Evolutionary conservation across 2,888 invertebrate species (phyloP), one percentile per base, ranked within the genome.

Genomic region (Hyppa rectilinea): DNA sequence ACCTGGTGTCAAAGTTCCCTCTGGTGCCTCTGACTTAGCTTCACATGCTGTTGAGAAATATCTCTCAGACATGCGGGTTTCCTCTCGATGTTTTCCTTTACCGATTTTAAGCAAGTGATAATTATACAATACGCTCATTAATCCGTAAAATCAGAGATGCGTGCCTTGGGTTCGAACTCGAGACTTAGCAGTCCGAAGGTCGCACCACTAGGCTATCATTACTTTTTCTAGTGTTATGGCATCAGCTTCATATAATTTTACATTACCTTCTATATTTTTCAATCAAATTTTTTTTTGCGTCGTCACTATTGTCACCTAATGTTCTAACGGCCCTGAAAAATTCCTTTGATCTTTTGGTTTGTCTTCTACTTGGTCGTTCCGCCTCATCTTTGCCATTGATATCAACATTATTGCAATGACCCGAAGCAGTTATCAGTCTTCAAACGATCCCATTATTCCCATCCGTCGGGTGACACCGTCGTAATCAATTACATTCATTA

Each of bases 381-480:
- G 5, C 40, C 23, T 55, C 59, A 43, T 59, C 34, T 58, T 64
- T 61, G 60, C 52, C 43, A 64, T 31, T 31, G 26, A 50, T 47
- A 60, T 34, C 49, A 9, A 31, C 80, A 84, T 81, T 82, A 80
- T 81, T 78, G 50, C 81, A 71, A 40, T 84, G 81, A 79, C 75
- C 73, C 69, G 62, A 77, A 66, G 68, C 81, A 80, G 85, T 80
- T 89, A 91, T 90, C 91, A 87, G 81, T 80, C 86, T 87, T 89
- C 90, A 86, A 88, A 87, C 87, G 88, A 87, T 86, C 87, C 87
- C 86, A 91, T 92, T 92, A 90, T 89, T 82, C 82, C 85, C 91
- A 91, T 90, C 90, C 89, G 69, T 83, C 85, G 87, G 86, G 78
- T 82, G 82, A 84, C 83, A 85, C 81, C 75, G 70, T 85, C 67